A percentile compares a stretch with the other conserved stretches of the same genome.
phyloP scores from a whole-genome alignment of 2,888 invertebrate species.

The Oxytorus armatus region DNA sequence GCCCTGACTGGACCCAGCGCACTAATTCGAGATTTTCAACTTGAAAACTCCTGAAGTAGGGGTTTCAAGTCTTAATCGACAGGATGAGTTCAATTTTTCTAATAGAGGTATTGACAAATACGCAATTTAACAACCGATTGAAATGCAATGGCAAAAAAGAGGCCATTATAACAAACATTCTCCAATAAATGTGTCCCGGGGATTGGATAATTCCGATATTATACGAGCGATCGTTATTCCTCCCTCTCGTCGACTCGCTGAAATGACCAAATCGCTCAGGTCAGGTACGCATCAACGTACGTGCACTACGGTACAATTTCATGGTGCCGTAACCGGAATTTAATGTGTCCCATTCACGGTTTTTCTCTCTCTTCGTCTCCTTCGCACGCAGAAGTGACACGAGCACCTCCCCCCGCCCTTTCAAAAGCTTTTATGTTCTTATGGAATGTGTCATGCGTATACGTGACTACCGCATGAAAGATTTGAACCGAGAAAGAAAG shows the following conservation, averaged over 20 bases:
- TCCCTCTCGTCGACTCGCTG: too few relatives aligned
- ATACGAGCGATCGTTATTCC: constrained; percentile 71
- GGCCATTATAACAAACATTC: too few relatives aligned
- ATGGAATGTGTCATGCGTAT: constrained; percentile 3
- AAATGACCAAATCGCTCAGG: constrained; percentile 61
- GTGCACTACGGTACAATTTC: constrained; percentile 63
- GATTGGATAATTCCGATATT: constrained; percentile 67
- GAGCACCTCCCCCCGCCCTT: too few relatives aligned
- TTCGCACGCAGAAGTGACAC: constrained; percentile 5
- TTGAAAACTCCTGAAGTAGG: too few relatives aligned
- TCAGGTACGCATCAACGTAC: constrained; percentile 61
- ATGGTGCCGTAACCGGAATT: constrained; percentile 65
- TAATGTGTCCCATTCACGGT: constrained; percentile 62
- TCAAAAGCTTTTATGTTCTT: constrained; percentile 19
- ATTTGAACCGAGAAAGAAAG: background rate
- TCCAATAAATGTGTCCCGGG: constrained; percentile 69
- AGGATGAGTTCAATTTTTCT: too few relatives aligned
- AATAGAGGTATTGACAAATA: too few relatives aligned
- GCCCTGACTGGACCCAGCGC: too few relatives aligned
- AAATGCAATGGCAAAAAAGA: too few relatives aligned
- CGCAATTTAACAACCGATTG: too few relatives aligned
- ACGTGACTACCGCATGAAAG: constrained; percentile 10
- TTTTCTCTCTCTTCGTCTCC: constrained; percentile 47
- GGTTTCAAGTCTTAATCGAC: too few relatives aligned
- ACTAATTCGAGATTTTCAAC: too few relatives aligned